Evolutionary conservation across 2,797 vertebrate genomes (phyloP).

Genomic region (Cynopterus sphinx): DNA sequence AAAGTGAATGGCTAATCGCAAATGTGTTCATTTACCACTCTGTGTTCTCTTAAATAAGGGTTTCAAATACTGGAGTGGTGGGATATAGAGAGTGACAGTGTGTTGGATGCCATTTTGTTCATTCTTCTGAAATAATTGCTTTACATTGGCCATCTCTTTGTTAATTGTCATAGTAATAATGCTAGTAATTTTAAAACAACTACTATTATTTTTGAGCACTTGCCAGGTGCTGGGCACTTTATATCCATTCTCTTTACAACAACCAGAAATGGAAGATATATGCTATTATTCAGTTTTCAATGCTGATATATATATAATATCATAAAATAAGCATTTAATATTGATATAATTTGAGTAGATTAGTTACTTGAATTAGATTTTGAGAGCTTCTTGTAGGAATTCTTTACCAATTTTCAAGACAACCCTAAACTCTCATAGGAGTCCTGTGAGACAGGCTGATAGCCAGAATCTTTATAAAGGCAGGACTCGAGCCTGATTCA

Average conservation of each 20-base stretch:
- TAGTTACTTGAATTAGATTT: conserved; percentile 46
- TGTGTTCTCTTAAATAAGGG: not conserved
- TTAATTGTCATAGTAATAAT: not conserved
- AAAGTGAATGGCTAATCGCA: not conserved
- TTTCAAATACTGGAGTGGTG: not conserved
- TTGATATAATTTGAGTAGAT: conserved; percentile 2
- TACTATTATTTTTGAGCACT: not conserved
- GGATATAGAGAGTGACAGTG: not conserved
- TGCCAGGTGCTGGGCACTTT: conserved; percentile 19
- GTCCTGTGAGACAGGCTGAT: not conserved
- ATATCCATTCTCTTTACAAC: not conserved
- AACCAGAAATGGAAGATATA: not conserved
- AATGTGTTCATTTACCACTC: not conserved
- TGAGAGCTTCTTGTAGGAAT: not conserved
- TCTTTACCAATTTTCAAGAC: conserved; percentile 12
- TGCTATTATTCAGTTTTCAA: not conserved
- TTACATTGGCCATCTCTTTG: not conserved
- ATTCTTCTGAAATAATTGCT: conserved; percentile 4
- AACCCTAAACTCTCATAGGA: not conserved
- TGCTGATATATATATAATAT: not conserved
- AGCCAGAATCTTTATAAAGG: conserved; percentile 23
- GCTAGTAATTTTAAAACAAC: conserved; percentile 5
- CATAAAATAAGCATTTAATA: not conserved
- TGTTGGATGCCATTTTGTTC: not conserved
- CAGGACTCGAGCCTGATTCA: not conserved